phyloP scores from a whole-genome alignment of 2,113 vertebrate genomes.

The Brachirus orientalis region DNA sequence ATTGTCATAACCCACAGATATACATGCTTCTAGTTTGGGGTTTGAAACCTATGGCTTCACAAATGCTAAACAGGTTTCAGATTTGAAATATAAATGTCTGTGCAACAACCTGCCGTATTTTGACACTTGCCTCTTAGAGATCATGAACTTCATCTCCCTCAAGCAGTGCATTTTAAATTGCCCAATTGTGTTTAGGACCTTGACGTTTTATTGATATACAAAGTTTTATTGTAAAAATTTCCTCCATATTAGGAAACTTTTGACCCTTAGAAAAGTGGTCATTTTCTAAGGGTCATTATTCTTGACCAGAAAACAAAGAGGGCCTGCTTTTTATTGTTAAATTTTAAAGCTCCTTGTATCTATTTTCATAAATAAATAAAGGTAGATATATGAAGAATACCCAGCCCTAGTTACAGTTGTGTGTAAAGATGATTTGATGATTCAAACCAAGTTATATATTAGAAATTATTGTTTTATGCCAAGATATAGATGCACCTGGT shows the following conservation, averaged over 20 bases:
- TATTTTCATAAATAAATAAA: too few species aligned
- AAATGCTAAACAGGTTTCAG: not conserved
- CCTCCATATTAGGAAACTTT: conserved; percentile 45
- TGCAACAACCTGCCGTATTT: conserved; percentile 20
- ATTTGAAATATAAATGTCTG: not conserved
- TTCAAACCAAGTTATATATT: too few species aligned
- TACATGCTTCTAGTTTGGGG: conserved; percentile 7
- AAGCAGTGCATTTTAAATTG: conserved; percentile 53
- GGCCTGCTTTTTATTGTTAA: not conserved
- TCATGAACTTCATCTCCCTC: conserved; percentile 12
- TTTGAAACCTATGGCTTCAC: not conserved
- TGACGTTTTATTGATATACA: conserved; percentile 64
- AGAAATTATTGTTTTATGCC: too few species aligned
- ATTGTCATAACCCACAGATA: conserved; percentile 4
- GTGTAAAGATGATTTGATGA: too few species aligned
- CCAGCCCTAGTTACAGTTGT: too few species aligned
- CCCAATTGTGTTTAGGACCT: conserved; percentile 10
- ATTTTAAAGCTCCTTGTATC: not conserved
- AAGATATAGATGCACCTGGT: too few species aligned
- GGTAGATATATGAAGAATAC: too few species aligned
- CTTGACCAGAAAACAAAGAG: conserved; percentile 17
- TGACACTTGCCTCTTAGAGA: not conserved
- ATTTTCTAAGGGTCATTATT: too few species aligned
- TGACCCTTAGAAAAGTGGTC: conserved; percentile 42
- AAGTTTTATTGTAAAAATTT: conserved; percentile 54